Conservation (phyloP, 2,113 vertebrate species). For the Cygnus buccinator region DNA sequence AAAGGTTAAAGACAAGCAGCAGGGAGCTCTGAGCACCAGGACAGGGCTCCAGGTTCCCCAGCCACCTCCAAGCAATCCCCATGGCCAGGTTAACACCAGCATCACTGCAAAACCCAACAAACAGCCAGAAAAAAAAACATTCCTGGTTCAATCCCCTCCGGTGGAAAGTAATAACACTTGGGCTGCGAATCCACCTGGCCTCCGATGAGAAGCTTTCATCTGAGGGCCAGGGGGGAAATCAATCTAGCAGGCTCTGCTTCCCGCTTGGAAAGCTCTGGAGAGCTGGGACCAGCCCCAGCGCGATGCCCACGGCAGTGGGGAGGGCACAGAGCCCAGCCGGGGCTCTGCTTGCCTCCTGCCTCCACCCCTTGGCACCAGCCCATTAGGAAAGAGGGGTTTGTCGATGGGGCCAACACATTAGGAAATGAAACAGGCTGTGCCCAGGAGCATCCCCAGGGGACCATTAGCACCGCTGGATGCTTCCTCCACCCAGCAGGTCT, state of each 20-base stretch:
- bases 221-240: not conserved
- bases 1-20: not conserved
- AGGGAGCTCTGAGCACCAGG: not conserved
- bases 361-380: not conserved
- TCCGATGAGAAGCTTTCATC: not conserved
- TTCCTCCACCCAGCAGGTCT: not conserved
- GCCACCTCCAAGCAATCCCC: not conserved
- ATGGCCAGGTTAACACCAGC: not conserved
- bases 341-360: not conserved
- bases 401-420: not conserved
- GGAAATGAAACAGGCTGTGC: conserved; percentile 1
- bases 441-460: not conserved
- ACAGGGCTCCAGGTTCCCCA: not conserved
- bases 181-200: not conserved
- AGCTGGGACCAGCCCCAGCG: rapidly evolving
- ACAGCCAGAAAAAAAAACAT: not conserved
- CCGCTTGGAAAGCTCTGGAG: not conserved
- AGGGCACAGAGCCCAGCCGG: not conserved
- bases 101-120: not conserved
- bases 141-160: not conserved
- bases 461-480: not conserved
- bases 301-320: not conserved
- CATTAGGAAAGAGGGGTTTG: not conserved
- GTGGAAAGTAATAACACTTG: not conserved
- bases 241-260: not conserved